Conservation (phyloP, 2,797 vertebrate species). For the Macropus fuliginosus region DNA sequence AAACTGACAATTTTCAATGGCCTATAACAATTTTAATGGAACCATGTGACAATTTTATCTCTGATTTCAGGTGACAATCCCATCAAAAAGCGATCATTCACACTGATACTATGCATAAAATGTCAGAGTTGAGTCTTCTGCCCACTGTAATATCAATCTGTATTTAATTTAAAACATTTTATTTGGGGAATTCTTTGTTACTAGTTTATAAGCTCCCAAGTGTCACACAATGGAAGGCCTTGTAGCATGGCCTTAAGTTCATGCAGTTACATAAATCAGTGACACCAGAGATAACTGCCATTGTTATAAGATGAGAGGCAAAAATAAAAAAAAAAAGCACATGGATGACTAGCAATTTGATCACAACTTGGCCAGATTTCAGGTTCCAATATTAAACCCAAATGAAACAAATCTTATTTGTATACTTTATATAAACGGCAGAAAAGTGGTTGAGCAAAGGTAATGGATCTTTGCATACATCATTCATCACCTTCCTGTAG, state of each 20-base stretch:
- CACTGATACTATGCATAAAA: conserved; percentile 53
- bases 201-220: conserved; percentile 51
- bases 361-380: conserved; percentile 67
- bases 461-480: conserved; percentile 54
- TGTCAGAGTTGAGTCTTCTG: conserved; percentile 19
- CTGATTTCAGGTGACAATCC: conserved; percentile 34
- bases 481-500: conserved; percentile 39
- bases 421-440: conserved; percentile 54
- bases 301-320: conserved; percentile 66
- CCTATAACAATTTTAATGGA: conserved; percentile 44
- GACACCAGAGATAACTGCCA: conserved; percentile 14
- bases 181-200: conserved; percentile 60
- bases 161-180: conserved; percentile 69
- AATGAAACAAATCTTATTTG: conserved; percentile 65
- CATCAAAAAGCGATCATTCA: conserved; percentile 51
- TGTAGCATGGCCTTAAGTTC: background rate
- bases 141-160: conserved; percentile 47
- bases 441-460: conserved; percentile 64
- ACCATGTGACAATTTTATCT: conserved; percentile 27
- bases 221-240: background rate
- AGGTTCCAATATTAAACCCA: conserved; percentile 63
- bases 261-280: background rate
- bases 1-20: conserved; percentile 24
- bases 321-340: conserved; percentile 51
- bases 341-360: conserved; percentile 68